phyloP scores from a whole-genome alignment of 2,888 invertebrate species.

The Tachina fera region DNA sequence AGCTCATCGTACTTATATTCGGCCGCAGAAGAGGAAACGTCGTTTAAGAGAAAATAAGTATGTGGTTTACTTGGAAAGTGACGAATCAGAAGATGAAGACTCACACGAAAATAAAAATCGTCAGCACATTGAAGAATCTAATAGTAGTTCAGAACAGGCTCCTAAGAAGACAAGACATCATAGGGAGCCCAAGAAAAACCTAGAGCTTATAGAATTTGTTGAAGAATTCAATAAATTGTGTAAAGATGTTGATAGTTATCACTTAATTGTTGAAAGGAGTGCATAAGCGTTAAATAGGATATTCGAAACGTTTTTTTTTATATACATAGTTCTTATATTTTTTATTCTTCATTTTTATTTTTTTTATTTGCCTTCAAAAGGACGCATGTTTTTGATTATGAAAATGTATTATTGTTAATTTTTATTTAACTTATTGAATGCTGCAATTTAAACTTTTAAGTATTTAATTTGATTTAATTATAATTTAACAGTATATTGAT shows the following conservation, averaged over 20 bases:
- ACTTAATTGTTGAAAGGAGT: constrained; percentile 77
- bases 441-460: constrained; percentile 56
- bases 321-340: constrained; percentile 1
- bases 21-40: constrained; percentile 76
- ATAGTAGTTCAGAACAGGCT: constrained; percentile 49
- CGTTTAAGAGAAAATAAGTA: constrained; percentile 72
- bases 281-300: constrained; percentile 4
- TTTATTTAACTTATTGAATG: constrained; percentile 16
- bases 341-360: constrained; percentile 12
- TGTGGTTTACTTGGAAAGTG: constrained; percentile 76
- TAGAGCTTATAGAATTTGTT: constrained; percentile 76
- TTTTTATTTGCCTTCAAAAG: constrained; percentile 62
- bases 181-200: constrained; percentile 71
- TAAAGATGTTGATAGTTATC: constrained; percentile 79
- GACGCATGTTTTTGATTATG: constrained; percentile 52
- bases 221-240: constrained; percentile 80
- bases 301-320: background rate
- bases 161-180: constrained; percentile 72
- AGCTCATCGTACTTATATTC: constrained; percentile 78
- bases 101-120: constrained; percentile 67
- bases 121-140: constrained; percentile 68
- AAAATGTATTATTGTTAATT: constrained; percentile 5
- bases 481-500: constrained; percentile 67
- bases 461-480: constrained; percentile 15
- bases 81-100: constrained; percentile 75